These are phyloP conservation scores for Salpingus planirostris DNA, from an alignment of 2,888 invertebrate species.

Conservation along the genomic window DNA sequence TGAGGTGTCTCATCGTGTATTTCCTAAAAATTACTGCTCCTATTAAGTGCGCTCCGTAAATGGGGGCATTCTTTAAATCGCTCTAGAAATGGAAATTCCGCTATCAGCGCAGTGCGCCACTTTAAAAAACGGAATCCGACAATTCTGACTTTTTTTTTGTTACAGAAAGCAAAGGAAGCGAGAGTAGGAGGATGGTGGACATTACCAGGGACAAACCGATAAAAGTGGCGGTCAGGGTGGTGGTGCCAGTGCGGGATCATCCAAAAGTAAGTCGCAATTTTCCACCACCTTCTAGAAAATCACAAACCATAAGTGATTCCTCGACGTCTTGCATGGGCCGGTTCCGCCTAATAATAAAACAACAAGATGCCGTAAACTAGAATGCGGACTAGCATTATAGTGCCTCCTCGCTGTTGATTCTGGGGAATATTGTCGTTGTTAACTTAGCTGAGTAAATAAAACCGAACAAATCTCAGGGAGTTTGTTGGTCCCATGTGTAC, in stretches of 20 bases:
- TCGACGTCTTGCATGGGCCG: too few species aligned
- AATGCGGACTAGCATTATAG: slow-evolving; percentile 8
- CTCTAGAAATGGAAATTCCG: too few species aligned
- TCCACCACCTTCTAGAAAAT: too few species aligned
- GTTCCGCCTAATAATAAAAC: too few species aligned
- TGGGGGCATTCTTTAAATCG: too few species aligned
- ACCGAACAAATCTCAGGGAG: slow-evolving; percentile 13
- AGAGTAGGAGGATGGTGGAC: slow-evolving; percentile 67
- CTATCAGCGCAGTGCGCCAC: too few species aligned
- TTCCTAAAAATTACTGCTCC: too few species aligned
- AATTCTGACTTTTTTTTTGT: slow-evolving; percentile 23
- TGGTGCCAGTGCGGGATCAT: slow-evolving; percentile 79
- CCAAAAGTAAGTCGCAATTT: slow-evolving; percentile 63
- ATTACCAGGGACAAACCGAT: slow-evolving; percentile 81
- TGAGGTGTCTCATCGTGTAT: too few species aligned
- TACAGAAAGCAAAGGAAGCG: slow-evolving; percentile 38
- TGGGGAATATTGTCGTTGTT: slow-evolving; percentile 7
- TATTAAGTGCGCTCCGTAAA: too few species aligned
- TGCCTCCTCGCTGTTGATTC: slow-evolving; percentile 8
- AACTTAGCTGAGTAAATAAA: slow-evolving; percentile 13
- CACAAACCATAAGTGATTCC: too few species aligned
- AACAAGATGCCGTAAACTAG: too few species aligned
- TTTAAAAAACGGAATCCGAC: too few species aligned
- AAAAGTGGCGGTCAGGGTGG: slow-evolving; percentile 77
- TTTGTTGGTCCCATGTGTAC: slow-evolving; percentile 12